These are phyloP conservation scores for Margarornis squamiger DNA, from an alignment of 2,797 vertebrate genomes.

Conservation along the genomic window DNA sequence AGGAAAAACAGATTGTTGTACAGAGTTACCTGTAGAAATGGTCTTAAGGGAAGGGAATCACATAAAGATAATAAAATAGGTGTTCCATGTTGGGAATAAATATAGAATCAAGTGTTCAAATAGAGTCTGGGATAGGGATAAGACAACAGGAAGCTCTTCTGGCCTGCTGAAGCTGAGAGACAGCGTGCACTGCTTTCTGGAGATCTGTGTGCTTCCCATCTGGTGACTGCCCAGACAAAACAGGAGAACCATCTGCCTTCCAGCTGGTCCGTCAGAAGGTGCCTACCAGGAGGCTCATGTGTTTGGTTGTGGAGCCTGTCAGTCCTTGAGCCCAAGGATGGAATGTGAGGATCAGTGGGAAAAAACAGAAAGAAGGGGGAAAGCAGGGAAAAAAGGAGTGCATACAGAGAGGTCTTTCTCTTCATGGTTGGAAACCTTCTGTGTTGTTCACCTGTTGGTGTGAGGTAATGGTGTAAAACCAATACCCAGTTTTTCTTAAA, in stretches of 20 bases:
- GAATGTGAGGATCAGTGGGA: background rate
- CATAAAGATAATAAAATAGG: background rate
- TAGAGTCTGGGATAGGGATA: background rate
- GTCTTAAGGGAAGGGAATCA: background rate
- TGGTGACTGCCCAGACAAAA: slow-evolving; percentile 53
- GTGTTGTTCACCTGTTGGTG: background rate
- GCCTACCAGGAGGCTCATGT: background rate
- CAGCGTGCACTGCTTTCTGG: background rate
- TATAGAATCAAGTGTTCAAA: background rate
- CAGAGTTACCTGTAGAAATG: background rate
- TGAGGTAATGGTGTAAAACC: background rate
- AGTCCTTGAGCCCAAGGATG: background rate
- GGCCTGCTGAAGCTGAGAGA: slow-evolving; percentile 2
- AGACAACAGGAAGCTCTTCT: background rate
- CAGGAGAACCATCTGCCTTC: slow-evolving; percentile 56
- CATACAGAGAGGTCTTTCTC: background rate
- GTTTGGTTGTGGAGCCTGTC: background rate
- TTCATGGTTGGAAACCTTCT: background rate
- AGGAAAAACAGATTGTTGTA: background rate
- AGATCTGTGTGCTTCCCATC: slow-evolving; percentile 38
- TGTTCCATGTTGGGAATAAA: background rate
- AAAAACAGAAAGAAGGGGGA: background rate
- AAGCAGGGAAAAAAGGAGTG: background rate
- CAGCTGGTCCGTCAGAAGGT: slow-evolving; percentile 39
- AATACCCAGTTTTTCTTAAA: background rate